Evolutionary conservation across 1,140 invertebrate genomes (phyloP).

Genomic region (Heliothis virescens): DNA sequence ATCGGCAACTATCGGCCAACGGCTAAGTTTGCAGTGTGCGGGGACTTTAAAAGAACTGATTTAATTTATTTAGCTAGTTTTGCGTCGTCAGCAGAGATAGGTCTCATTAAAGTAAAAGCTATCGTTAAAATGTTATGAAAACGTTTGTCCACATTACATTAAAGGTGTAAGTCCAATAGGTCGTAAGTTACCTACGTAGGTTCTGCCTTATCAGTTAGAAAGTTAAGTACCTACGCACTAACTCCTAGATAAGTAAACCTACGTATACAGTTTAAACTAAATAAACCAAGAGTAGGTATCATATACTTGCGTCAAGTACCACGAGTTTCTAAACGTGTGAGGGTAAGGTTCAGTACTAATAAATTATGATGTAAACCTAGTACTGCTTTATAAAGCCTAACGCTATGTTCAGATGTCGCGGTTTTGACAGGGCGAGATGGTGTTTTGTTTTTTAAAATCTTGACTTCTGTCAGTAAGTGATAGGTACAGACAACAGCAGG

Average conservation of each 20-base stretch:
- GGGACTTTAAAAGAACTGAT: no score
- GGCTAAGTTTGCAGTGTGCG: no score
- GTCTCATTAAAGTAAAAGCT: no score
- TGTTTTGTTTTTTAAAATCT: no score
- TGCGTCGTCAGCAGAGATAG: no score
- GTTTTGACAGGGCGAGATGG: not conserved
- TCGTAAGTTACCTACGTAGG: not conserved
- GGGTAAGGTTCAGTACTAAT: not conserved
- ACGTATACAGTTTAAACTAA: not conserved
- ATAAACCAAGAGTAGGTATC: not conserved
- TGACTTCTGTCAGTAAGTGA: no score
- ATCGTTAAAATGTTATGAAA: no score
- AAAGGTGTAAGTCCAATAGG: not conserved
- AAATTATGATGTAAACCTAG: constrained; percentile 7
- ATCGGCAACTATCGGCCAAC: no score
- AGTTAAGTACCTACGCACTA: not conserved
- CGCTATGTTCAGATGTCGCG: not conserved
- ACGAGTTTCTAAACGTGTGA: constrained; percentile 8
- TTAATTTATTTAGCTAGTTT: no score
- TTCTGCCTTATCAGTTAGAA: not conserved
- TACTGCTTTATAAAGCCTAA: not conserved
- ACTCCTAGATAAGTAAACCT: not conserved
- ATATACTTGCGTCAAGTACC: constrained; percentile 2
- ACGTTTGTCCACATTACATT: no score
- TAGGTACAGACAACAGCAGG: no score